Evolutionary conservation across 2,113 vertebrate species (phyloP).

Genomic region (Hassar affinis): DNA sequence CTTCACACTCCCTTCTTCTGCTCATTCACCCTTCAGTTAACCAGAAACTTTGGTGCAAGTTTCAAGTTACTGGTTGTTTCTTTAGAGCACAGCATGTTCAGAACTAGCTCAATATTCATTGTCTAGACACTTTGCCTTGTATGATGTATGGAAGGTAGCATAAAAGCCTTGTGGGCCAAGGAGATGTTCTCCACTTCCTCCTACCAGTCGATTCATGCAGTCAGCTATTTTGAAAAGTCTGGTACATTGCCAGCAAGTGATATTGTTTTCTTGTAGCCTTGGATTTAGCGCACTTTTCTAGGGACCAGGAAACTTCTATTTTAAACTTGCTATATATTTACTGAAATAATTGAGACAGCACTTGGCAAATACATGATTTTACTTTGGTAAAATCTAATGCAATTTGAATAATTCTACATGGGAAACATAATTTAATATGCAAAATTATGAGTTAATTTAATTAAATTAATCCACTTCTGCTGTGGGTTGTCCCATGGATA

Average conservation of each 20-base stretch:
- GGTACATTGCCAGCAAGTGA: slow-evolving; percentile 26
- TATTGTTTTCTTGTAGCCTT: slow-evolving; percentile 44
- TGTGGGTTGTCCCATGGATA: too few relatives aligned
- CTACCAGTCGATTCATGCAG: slow-evolving; percentile 1
- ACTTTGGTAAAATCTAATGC: neutral
- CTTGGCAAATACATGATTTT: neutral
- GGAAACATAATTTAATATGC: neutral
- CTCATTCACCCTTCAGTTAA: neutral
- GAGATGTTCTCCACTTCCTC: slow-evolving; percentile 11
- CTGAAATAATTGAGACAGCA: neutral
- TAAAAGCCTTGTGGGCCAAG: slow-evolving; percentile 45
- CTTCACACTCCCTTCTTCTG: neutral
- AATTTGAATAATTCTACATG: neutral
- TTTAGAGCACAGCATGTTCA: slow-evolving; percentile 14
- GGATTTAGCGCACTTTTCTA: slow-evolving; percentile 30
- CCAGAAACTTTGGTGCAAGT: slow-evolving; percentile 15
- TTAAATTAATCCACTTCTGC: neutral
- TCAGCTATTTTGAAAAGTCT: slow-evolving; percentile 46
- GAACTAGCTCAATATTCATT: slow-evolving; percentile 34
- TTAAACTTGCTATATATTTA: neutral
- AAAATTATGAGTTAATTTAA: neutral
- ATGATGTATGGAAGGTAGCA: slow-evolving; percentile 43
- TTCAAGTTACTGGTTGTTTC: neutral
- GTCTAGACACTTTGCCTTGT: slow-evolving; percentile 41
- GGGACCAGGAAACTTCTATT: neutral